phyloP scores from a whole-genome alignment of 2,797 vertebrate species.

The Erethizon dorsatum region DNA sequence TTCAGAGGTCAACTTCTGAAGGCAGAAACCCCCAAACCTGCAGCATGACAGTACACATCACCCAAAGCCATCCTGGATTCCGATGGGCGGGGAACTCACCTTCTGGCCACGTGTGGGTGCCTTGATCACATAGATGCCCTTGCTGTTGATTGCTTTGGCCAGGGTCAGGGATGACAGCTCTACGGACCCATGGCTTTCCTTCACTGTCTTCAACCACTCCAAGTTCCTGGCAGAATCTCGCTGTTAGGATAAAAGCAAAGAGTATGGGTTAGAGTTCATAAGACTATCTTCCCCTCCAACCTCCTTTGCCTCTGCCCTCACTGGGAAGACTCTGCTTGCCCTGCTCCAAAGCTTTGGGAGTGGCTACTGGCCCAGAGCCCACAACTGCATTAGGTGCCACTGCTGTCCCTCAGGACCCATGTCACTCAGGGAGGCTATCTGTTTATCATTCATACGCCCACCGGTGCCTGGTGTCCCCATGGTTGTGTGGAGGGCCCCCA shows the following conservation, averaged over 20 bases:
- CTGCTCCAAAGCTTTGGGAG: background rate
- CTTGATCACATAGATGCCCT: slow-evolving; percentile 93
- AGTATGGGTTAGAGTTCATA: fast-evolving
- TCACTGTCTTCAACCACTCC: slow-evolving; percentile 97
- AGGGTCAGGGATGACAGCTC: slow-evolving; percentile 96
- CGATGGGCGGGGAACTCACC: slow-evolving; percentile 79
- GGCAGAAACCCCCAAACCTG: background rate
- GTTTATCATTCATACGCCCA: background rate
- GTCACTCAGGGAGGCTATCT: fast-evolving
- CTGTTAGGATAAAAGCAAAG: slow-evolving; percentile 85
- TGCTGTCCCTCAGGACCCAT: background rate
- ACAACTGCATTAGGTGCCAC: fast-evolving
- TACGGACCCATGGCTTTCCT: slow-evolving; percentile 98
- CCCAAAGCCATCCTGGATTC: fast-evolving
- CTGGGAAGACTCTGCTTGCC: background rate
- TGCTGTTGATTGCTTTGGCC: slow-evolving; percentile 95
- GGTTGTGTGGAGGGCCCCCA: background rate
- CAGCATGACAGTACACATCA: fast-evolving
- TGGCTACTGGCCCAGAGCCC: background rate
- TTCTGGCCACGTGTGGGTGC: slow-evolving; percentile 90
- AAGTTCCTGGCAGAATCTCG: slow-evolving; percentile 94
- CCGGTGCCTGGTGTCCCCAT: background rate
- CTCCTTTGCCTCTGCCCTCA: fast-evolving
- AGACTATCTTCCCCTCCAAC: fast-evolving
- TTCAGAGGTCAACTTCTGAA: fast-evolving